Conservation (phyloP, 2,113 vertebrate species). For the Leiothrix lutea region DNA sequence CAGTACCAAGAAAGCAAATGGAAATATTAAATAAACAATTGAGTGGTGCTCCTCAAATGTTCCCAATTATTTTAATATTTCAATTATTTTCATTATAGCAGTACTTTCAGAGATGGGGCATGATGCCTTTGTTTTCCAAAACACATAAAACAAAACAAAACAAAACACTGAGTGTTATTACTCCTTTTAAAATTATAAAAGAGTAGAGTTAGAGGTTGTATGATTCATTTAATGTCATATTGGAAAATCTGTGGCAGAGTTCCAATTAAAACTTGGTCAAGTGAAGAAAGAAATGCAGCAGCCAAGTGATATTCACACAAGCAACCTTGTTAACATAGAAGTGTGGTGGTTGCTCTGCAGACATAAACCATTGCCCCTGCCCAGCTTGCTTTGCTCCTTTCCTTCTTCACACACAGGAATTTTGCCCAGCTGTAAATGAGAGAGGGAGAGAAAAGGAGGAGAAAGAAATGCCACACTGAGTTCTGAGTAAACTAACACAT, state of each 20-base stretch:
- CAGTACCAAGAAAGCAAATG: neutral
- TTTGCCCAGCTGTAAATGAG: neutral
- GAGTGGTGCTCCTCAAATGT: neutral
- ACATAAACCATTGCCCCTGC: neutral
- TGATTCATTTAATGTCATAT: neutral
- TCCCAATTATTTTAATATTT: neutral
- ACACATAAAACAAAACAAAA: neutral
- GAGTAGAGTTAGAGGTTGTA: neutral
- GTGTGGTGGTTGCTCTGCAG: neutral
- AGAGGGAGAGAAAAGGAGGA: neutral
- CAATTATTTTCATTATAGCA: neutral
- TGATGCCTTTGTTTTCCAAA: neutral
- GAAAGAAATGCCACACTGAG: neutral
- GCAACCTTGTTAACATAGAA: neutral
- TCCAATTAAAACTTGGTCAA: neutral
- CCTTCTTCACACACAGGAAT: neutral
- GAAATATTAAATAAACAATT: neutral
- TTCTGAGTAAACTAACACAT: neutral
- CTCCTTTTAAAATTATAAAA: neutral
- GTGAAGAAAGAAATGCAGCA: neutral
- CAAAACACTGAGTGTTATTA: neutral
- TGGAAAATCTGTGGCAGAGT: neutral
- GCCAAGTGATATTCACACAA: neutral
- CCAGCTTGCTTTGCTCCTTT: neutral
- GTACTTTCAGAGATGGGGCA: neutral